Evolutionary conservation across 1,140 invertebrate genomes (phyloP), one percentile per base, ranked within the genome.

Genomic region (Arctopsyche grandis): DNA sequence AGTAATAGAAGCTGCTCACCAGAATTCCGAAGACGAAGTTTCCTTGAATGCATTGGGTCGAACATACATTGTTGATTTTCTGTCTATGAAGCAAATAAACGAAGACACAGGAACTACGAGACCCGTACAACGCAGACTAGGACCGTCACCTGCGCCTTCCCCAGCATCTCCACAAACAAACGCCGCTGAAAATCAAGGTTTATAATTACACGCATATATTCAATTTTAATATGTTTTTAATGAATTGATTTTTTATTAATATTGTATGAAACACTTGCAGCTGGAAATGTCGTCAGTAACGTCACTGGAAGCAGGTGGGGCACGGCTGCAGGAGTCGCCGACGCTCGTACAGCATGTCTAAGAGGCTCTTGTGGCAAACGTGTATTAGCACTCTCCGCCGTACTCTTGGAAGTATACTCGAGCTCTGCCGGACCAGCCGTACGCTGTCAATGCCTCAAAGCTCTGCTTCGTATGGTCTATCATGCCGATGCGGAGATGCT

Each of bases 21-120:
- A 95, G 85, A 94, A 94, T 84, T 96, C 95, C 44, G 97, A 98
- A 86, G 97, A 98, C 88, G 97, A 99, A 88, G 95, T 98, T 78
- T 97, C 94, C 84, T 89, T 99, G 63, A 95, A 94, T 44, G 96
- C 96, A 14, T 91, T 97, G 85, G 96, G 96, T 78, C 91, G 96
- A 83, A 97, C 96, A 9, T 99, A 99, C 86, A 97, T 96, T 0
- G 93, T 99, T 80, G 97, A 99, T 89, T 96, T 99, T 84, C 94
- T 97, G 87, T 94, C 96, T 82, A 97, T 99, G 96, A 97, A 98
- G 87, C 97, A 99, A 91, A 97, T 99, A 81, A 99, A 99, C 87
- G 97, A 99, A 88, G 97, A 98, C 86, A 97, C 97, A 5, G 97
- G 97, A 76, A 98, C 96, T 63, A 94, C 97, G 10, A 89, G 97